Evolutionary conservation across 2,113 vertebrate species (phyloP).

Genomic region (Spea bombifrons): DNA sequence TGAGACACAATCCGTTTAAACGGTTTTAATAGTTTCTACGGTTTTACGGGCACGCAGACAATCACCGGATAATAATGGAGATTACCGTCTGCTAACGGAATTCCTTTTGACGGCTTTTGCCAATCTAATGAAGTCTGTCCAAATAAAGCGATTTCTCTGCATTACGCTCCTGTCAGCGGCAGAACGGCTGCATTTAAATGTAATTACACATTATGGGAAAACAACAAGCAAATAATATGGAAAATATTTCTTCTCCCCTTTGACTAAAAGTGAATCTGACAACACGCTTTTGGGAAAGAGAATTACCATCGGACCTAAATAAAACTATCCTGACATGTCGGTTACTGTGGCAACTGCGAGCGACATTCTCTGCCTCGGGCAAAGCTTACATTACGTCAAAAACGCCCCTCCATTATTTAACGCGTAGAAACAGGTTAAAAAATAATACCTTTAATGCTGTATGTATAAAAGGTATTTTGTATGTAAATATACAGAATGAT

Average conservation of each 20-base stretch:
- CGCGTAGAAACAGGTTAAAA: too few species aligned
- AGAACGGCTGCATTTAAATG: not conserved
- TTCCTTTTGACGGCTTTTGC: not conserved
- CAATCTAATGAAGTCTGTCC: not conserved
- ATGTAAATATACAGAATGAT: too few species aligned
- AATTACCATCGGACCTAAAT: slow-evolving; percentile 69
- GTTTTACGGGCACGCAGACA: not conserved
- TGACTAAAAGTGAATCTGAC: slow-evolving; percentile 63
- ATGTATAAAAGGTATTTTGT: not conserved
- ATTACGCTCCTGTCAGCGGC: not conserved
- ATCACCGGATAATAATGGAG: not conserved
- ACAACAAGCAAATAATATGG: slow-evolving; percentile 20
- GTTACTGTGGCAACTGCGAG: slow-evolving; percentile 77
- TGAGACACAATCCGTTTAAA: not conserved
- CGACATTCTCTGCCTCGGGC: slow-evolving; percentile 47
- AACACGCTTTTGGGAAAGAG: slow-evolving; percentile 66
- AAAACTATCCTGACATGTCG: slow-evolving; percentile 63
- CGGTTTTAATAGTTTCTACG: not conserved
- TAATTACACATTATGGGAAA: not conserved
- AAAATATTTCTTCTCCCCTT: slow-evolving; percentile 42
- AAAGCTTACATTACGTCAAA: not conserved
- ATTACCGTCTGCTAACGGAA: not conserved
- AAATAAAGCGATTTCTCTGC: not conserved
- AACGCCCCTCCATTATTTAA: not conserved
- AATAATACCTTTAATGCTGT: not conserved